Evolutionary conservation across 2,888 invertebrate species (phyloP).

Genomic region (Antitype chi): DNA sequence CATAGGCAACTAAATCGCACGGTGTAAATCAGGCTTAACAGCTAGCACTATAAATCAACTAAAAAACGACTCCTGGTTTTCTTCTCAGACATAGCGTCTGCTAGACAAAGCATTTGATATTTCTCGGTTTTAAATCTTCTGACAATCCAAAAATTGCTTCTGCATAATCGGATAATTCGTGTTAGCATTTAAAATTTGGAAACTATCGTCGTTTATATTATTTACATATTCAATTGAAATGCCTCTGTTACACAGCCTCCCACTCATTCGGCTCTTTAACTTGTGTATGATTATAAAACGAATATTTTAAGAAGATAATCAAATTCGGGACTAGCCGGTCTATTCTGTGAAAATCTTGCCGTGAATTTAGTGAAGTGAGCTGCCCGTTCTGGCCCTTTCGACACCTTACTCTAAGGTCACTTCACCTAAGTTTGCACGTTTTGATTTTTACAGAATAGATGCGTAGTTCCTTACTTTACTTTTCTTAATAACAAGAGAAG

Average conservation of each 20-base stretch:
- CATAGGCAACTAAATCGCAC: no score
- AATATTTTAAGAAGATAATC: constrained; percentile 2
- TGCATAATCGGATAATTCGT: constrained; percentile 23
- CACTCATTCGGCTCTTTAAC: background rate
- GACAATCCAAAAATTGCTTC: constrained; percentile 28
- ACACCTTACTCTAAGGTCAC: background rate
- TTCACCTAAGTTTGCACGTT: background rate
- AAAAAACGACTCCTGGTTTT: background rate
- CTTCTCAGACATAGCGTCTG: background rate
- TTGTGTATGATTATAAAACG: background rate
- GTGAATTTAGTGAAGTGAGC: no score
- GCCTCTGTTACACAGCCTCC: constrained; percentile 1
- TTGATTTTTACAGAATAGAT: background rate
- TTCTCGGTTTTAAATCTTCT: constrained; percentile 6
- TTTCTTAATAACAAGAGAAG: background rate
- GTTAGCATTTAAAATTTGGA: constrained; percentile 25
- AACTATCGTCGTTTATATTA: constrained; percentile 34
- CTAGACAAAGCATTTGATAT: background rate
- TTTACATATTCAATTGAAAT: constrained; percentile 32
- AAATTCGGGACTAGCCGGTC: background rate
- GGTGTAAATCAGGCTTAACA: background rate
- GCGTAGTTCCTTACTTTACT: background rate
- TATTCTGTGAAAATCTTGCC: no score
- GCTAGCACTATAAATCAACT: background rate
- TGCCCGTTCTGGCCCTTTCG: no score